Percentiles rank a stretch among this genome's conserved stretches.
These are phyloP conservation scores for Tarsius wallacei DNA, from an alignment of 2,797 vertebrate species.

Conservation along the genomic window DNA sequence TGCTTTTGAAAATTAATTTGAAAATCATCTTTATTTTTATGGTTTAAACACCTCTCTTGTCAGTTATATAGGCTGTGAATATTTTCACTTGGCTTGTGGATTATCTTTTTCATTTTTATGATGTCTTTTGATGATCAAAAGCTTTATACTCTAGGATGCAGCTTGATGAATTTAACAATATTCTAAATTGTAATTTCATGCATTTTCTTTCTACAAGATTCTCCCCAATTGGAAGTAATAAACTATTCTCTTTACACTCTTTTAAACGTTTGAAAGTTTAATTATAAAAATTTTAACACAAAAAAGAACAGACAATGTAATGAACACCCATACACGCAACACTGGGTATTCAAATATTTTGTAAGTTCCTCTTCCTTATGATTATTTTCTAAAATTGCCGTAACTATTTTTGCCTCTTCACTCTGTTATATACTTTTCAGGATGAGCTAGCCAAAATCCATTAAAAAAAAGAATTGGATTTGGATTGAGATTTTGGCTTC, in stretches of 20 bases:
- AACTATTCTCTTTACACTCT: neutral
- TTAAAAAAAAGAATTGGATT: neutral
- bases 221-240: neutral
- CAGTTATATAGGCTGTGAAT: neutral
- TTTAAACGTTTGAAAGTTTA: slow-evolving; percentile 37
- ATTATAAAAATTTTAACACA: slow-evolving; percentile 24
- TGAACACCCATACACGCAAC: neutral
- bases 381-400: slow-evolving; percentile 17
- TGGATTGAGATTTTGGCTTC: neutral
- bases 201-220: neutral
- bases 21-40: slow-evolving; percentile 38
- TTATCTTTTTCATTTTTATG: neutral
- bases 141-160: neutral
- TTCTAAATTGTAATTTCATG: neutral
- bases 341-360: neutral
- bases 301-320: neutral
- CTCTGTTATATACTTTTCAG: neutral
- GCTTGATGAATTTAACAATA: neutral
- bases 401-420: neutral
- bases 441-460: neutral
- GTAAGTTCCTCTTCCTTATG: neutral
- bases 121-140: neutral
- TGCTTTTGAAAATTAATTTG: slow-evolving; percentile 46
- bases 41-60: neutral
- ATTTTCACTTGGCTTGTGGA: neutral